These are phyloP conservation scores for Drosophila persimilis DNA, from an alignment of 1,140 invertebrate species.

Conservation along the genomic window DNA sequence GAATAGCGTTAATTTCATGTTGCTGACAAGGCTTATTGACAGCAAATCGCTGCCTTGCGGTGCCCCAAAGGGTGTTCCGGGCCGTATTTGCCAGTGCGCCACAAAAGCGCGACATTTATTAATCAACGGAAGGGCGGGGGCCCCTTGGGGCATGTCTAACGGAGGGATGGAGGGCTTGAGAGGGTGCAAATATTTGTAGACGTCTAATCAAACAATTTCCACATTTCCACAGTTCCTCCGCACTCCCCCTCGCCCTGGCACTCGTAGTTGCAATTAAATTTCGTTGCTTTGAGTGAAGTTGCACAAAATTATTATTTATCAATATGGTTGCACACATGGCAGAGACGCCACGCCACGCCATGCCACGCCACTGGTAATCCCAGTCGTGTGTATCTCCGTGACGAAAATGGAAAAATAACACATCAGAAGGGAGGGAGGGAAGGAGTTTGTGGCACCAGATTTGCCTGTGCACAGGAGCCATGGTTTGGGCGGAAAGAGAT, in stretches of 20 bases:
- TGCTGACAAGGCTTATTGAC: conserved; percentile 74
- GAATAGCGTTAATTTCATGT: conserved; percentile 69
- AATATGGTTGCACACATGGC: conserved; percentile 35
- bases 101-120: conserved; percentile 73
- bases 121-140: conserved; percentile 56
- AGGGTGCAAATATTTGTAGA: conserved; percentile 43
- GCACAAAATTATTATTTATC: conserved; percentile 62
- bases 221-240: conserved; percentile 37
- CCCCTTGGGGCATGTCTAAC: conserved; percentile 8
- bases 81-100: conserved; percentile 29
- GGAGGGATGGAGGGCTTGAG: background rate
- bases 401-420: conserved; percentile 67
- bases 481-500: too few relatives aligned
- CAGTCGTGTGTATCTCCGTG: conserved; percentile 9
- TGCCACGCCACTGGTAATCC: background rate
- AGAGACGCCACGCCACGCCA: too few relatives aligned
- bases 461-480: too few relatives aligned
- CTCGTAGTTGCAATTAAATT: conserved; percentile 51
- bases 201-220: conserved; percentile 62
- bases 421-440: background rate
- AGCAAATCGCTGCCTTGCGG: conserved; percentile 41
- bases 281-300: conserved; percentile 43
- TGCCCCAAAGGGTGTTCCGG: background rate
- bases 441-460: background rate
- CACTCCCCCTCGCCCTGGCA: background rate